Evolutionary conservation across 2,113 vertebrate species (phyloP).

Genomic region (Nematolebias whitei): DNA sequence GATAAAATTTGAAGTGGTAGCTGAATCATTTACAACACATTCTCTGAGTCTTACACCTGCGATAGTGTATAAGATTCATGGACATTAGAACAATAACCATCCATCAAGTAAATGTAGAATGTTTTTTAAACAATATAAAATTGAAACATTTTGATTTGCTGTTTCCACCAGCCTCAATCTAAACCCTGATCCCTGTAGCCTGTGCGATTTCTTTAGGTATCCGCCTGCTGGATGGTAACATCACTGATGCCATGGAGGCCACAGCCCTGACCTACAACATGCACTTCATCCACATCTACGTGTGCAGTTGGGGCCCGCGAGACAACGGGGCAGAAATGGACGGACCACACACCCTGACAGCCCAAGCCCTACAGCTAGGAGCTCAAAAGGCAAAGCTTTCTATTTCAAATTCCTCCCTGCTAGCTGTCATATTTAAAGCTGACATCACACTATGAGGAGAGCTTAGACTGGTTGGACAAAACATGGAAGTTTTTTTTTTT

Average conservation of each 20-base stretch:
- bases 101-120: no score
- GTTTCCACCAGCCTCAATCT: conserved; percentile 5
- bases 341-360: conserved; percentile 59
- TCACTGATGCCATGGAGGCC: conserved; percentile 75
- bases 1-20: no score
- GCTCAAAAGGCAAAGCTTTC: conserved; percentile 60
- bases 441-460: conserved; percentile 21
- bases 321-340: conserved; percentile 66
- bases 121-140: background rate
- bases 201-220: conserved; percentile 57
- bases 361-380: conserved; percentile 63
- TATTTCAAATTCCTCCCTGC: conserved; percentile 40
- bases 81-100: no score
- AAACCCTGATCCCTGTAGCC: conserved; percentile 42
- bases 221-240: conserved; percentile 59
- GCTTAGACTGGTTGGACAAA: conserved; percentile 23
- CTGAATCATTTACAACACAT: no score
- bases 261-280: conserved; percentile 73
- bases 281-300: conserved; percentile 73
- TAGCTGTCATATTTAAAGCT: conserved; percentile 41
- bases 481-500: background rate
- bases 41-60: no score
- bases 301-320: conserved; percentile 69
- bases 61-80: no score
- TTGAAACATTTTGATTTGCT: background rate